Evolutionary conservation across 2,888 invertebrate genomes (phyloP).

Genomic region (Drosophila dives): DNA sequence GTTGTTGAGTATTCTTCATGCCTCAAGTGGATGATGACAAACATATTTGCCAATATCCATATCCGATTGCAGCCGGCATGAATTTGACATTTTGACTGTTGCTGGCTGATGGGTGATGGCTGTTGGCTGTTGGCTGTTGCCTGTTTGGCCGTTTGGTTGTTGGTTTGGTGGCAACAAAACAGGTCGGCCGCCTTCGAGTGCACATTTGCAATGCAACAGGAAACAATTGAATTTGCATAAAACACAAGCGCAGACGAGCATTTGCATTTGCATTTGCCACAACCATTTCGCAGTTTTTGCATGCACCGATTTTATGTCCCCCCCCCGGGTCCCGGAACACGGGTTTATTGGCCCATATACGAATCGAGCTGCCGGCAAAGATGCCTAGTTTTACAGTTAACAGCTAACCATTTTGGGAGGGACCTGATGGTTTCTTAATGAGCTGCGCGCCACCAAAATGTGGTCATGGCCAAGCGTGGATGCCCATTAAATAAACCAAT

Average conservation of each 20-base stretch:
- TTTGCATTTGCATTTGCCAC: slow-evolving; percentile 43
- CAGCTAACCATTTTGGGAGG: slow-evolving; percentile 33
- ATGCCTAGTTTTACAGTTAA: slow-evolving; percentile 22
- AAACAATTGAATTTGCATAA: slow-evolving; percentile 79
- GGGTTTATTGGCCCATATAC: too few species aligned
- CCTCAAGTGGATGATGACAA: slow-evolving; percentile 30
- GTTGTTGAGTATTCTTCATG: slow-evolving; percentile 16
- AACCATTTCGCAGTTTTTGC: slow-evolving; percentile 53
- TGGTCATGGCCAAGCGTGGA: slow-evolving; percentile 41
- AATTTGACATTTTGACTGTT: slow-evolving; percentile 38
- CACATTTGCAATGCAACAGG: slow-evolving; percentile 78
- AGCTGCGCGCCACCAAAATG: slow-evolving; percentile 53
- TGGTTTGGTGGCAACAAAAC: slow-evolving; percentile 37
- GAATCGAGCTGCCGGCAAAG: slow-evolving; percentile 28
- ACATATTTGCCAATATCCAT: slow-evolving; percentile 25
- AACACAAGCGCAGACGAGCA: slow-evolving; percentile 67
- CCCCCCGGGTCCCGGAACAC: too few species aligned
- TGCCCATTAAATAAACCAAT: slow-evolving; percentile 53
- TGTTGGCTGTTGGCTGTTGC: neutral
- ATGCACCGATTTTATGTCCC: slow-evolving; percentile 48
- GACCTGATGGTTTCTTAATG: slow-evolving; percentile 73
- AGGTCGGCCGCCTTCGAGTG: slow-evolving; percentile 13
- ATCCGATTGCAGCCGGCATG: slow-evolving; percentile 43
- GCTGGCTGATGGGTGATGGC: slow-evolving; percentile 5
- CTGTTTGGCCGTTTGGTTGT: too few species aligned